These are phyloP conservation scores for Lipophrys pholis DNA, from an alignment of 2,113 vertebrate species.

Conservation along the genomic window DNA sequence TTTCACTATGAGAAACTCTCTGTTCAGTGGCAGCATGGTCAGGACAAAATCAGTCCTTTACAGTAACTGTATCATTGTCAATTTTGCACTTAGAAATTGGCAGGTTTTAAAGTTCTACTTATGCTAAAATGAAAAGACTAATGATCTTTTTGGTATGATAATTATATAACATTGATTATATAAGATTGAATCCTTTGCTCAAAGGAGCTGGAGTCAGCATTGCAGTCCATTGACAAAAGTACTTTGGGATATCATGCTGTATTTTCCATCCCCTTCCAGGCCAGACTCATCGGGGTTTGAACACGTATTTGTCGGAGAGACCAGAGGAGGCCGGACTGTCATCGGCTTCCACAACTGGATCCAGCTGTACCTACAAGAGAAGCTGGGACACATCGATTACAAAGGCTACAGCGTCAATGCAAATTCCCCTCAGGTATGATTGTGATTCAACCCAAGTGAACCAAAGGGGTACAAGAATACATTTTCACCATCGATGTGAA, in stretches of 20 bases:
- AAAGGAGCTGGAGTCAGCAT: not conserved
- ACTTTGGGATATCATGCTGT: not conserved
- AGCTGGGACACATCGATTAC: constrained; percentile 86
- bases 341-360: constrained; percentile 89
- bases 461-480: not conserved
- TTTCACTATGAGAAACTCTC: constrained; percentile 21
- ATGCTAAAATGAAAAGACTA: no score
- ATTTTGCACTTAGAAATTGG: no score
- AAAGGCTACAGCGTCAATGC: constrained; percentile 83
- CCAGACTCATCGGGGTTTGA: constrained; percentile 88
- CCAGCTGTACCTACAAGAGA: constrained; percentile 87
- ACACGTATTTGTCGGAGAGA: constrained; percentile 88
- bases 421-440: constrained; percentile 76
- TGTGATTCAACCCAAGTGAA: not conserved
- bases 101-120: not conserved
- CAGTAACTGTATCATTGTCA: no score
- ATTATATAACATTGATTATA: not conserved
- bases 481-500: not conserved
- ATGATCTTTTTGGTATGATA: no score
- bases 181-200: not conserved
- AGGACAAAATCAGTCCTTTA: no score
- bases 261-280: constrained; percentile 51
- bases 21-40: not conserved
- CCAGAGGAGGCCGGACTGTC: constrained; percentile 80
- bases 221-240: not conserved